phyloP scores from a whole-genome alignment of 2,888 invertebrate species.

The Litoditis marina region DNA sequence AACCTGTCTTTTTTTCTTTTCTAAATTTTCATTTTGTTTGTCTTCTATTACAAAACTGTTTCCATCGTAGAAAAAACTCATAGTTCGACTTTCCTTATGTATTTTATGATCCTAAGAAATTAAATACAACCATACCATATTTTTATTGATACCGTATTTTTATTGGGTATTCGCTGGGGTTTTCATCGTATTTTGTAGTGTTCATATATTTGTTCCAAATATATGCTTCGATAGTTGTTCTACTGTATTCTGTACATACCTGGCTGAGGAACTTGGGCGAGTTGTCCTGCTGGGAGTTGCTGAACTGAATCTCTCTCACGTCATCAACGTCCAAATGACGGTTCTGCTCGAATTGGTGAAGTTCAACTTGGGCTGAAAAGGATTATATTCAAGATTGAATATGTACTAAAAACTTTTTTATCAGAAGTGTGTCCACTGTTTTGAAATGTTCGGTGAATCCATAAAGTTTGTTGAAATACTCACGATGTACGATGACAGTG shows the following conservation, averaged over 20 bases:
- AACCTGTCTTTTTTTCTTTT: background rate
- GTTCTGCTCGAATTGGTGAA: conserved; percentile 37
- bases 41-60: no score
- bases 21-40: no score
- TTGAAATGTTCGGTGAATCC: no score
- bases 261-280: conserved; percentile 47
- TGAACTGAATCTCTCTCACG: conserved; percentile 54
- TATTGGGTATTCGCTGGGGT: no score
- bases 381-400: background rate
- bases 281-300: conserved; percentile 30
- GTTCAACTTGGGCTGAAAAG: conserved; percentile 33
- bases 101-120: no score
- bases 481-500: conserved; percentile 52
- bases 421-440: background rate
- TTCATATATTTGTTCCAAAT: background rate
- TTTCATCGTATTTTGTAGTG: background rate
- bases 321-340: conserved; percentile 56
- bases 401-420: background rate
- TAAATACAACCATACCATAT: no score
- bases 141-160: no score
- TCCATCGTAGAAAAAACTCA: no score
- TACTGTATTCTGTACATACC: background rate
- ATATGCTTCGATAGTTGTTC: no score
- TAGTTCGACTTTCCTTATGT: no score
- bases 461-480: background rate